Evolutionary conservation across 2,113 vertebrate genomes (phyloP).

Genomic region (Channa argus): DNA sequence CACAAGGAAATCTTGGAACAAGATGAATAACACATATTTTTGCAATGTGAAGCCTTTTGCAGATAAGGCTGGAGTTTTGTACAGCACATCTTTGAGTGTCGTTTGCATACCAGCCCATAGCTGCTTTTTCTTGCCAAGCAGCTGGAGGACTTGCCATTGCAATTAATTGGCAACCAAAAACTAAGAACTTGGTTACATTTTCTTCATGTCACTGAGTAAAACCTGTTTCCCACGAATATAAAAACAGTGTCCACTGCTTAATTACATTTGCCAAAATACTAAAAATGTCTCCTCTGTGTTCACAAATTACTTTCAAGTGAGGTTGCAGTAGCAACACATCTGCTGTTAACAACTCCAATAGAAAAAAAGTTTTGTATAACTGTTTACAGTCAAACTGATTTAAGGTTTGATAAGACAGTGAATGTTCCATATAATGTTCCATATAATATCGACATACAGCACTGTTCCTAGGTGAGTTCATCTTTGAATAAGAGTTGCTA

Average conservation of each 20-base stretch:
- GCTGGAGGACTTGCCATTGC: constrained; percentile 29
- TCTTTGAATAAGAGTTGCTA: no score
- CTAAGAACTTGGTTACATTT: constrained; percentile 1
- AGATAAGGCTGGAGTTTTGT: not conserved
- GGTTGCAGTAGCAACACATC: not conserved
- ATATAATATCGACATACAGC: no score
- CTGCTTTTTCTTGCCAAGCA: constrained; percentile 44
- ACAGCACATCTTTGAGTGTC: no score
- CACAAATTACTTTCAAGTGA: constrained; percentile 23
- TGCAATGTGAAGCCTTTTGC: not conserved
- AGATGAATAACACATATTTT: constrained; percentile 12
- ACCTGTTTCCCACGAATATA: constrained; percentile 2
- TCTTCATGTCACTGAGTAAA: not conserved
- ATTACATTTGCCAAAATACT: constrained; percentile 4
- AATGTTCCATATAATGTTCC: not conserved
- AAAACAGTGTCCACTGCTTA: not conserved
- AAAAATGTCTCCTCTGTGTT: not conserved
- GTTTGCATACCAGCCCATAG: no score
- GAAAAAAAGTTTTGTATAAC: not conserved
- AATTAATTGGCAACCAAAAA: not conserved
- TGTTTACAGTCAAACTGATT: not conserved
- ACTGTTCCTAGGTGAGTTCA: no score
- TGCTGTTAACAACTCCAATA: constrained; percentile 7
- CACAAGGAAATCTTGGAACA: not conserved
- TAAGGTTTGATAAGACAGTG: not conserved